Conservation (phyloP, 2,113 vertebrate genomes). For the Sigmodon hispidus region DNA sequence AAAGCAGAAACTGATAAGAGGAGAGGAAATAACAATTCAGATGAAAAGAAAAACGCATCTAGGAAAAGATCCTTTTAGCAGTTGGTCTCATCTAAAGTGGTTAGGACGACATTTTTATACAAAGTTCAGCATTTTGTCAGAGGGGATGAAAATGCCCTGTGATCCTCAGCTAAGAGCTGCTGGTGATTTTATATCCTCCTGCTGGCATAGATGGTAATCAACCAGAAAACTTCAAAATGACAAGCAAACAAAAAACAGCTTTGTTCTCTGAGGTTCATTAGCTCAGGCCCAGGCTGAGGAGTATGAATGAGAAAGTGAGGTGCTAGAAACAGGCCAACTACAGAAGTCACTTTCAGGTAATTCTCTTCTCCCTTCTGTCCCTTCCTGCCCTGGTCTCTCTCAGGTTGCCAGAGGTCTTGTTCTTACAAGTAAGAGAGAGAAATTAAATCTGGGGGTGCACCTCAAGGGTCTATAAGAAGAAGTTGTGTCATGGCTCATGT, state of each 20-base stretch:
- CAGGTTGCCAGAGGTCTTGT: slow-evolving; percentile 41
- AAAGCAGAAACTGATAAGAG: slow-evolving; percentile 77
- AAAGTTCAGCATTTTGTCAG: slow-evolving; percentile 77
- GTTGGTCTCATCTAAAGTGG: slow-evolving; percentile 56
- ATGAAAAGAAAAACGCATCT: slow-evolving; percentile 19
- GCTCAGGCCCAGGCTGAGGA: slow-evolving; percentile 83
- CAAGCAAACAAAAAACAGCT: slow-evolving; percentile 87
- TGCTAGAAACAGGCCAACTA: slow-evolving; percentile 48
- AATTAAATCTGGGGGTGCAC: slow-evolving; percentile 44
- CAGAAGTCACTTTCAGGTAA: slow-evolving; percentile 70
- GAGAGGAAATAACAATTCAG: slow-evolving; percentile 42
- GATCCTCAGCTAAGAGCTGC: slow-evolving; percentile 73
- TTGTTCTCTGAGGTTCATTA: slow-evolving; percentile 87
- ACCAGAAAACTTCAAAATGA: slow-evolving; percentile 88
- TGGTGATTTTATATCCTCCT: slow-evolving; percentile 81
- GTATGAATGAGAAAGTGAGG: slow-evolving; percentile 61
- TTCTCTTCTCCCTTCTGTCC: no score
- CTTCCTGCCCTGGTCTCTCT: background rate
- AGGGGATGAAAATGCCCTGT: slow-evolving; percentile 54
- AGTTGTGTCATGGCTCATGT: background rate
- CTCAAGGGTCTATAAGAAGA: background rate
- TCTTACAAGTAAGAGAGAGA: background rate
- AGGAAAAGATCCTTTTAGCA: slow-evolving; percentile 55
- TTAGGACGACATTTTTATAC: slow-evolving; percentile 58
- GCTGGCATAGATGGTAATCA: slow-evolving; percentile 87